Percentiles rank a stretch among this genome's conserved stretches.
Evolutionary conservation across 2,797 vertebrate species (phyloP).

Genomic region (Pteropus rufus): DNA sequence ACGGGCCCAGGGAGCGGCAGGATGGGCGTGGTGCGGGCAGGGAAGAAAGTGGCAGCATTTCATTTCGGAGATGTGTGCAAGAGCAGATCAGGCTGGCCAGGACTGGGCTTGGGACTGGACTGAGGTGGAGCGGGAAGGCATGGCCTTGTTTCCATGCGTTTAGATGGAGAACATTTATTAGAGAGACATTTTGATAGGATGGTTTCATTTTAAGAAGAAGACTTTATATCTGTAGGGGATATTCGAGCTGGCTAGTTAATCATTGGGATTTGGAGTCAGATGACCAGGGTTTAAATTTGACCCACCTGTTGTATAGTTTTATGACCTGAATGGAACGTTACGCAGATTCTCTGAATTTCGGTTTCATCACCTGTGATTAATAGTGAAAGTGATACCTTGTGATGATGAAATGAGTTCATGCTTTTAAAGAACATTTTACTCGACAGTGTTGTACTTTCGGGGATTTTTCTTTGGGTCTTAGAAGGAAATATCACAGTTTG

Average conservation of each 20-base stretch:
- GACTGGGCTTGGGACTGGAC: not conserved
- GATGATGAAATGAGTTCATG: not conserved
- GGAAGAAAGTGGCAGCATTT: not conserved
- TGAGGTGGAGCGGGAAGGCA: not conserved
- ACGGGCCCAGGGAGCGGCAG: not conserved
- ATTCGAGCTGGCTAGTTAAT: not conserved
- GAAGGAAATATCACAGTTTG: not conserved
- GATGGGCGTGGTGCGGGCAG: not conserved
- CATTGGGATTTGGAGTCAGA: not conserved
- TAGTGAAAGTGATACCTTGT: not conserved
- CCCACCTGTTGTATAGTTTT: not conserved
- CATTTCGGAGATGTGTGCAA: too few species aligned
- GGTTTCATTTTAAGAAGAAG: not conserved
- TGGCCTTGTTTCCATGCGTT: not conserved
- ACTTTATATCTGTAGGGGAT: not conserved
- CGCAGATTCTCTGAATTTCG: not conserved
- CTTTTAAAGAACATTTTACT: slow-evolving; percentile 3
- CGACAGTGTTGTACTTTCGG: not conserved
- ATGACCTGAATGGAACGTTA: not conserved
- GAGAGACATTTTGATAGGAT: not conserved
- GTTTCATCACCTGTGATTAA: not conserved
- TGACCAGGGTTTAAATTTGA: not conserved
- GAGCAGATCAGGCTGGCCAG: too few species aligned
- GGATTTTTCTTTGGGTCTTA: not conserved
- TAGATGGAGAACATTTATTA: not conserved